These are phyloP conservation scores for Lasioglossum vierecki DNA, from an alignment of 2,888 invertebrate species.

Conservation along the genomic window DNA sequence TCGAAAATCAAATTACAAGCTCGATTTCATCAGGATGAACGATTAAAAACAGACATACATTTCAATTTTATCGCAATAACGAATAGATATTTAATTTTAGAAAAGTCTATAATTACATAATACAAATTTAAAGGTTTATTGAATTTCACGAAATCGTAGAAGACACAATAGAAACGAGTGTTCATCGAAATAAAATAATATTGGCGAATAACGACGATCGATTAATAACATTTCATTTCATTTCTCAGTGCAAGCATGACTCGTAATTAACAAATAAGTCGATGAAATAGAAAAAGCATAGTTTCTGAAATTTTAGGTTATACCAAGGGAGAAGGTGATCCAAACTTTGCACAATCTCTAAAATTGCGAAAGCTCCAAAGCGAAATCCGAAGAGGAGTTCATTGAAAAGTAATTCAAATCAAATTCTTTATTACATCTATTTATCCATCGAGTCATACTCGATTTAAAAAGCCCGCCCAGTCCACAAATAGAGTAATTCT, in stretches of 20 bases:
- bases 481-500: background rate
- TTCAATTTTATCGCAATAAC: background rate
- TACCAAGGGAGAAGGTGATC: background rate
- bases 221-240: background rate
- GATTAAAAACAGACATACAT: background rate
- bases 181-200: slow-evolving; percentile 10
- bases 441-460: background rate
- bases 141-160: background rate
- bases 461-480: slow-evolving; percentile 8
- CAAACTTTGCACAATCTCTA: background rate
- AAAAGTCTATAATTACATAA: slow-evolving; percentile 4
- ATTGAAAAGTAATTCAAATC: background rate
- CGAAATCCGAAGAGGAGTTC: background rate
- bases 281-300: background rate
- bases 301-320: slow-evolving; percentile 9
- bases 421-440: background rate
- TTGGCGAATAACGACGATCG: background rate
- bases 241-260: background rate
- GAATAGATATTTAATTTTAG: background rate
- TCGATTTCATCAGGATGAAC: background rate
- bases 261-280: background rate
- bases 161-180: background rate
- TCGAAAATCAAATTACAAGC: background rate
- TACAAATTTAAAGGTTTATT: slow-evolving; percentile 8
- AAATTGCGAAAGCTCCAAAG: background rate